Evolutionary conservation across 2,888 invertebrate genomes (phyloP), one percentile per base, ranked within the genome.

Genomic region (Metopia argyrocephala): DNA sequence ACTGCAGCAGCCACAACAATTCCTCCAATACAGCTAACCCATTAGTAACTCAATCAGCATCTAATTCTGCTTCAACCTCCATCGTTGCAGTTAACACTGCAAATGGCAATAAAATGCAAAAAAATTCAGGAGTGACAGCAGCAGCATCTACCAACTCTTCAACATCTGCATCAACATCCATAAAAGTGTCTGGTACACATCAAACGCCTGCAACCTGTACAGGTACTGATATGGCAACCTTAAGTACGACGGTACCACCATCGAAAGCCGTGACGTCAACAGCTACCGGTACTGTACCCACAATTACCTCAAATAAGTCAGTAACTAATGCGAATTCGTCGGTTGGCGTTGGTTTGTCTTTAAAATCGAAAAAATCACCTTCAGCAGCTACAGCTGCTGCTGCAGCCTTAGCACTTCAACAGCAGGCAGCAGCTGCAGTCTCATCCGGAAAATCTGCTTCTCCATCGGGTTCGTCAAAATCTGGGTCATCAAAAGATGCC

Each of bases 21-120:
- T 85, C 86, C 85, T 76, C 74, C 61, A 84, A 79, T 81, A 84
- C 81, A 59, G 66, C 81, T 62, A 83, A 79, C 56, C 69, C 65
- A 82, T 82, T 76, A 79, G 28, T 70, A 46, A 68, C 54, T 7
- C 73, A 54, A 82, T 38, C 57, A 46, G 31, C 54, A 31, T 69
- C 70, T 18, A 62, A 31, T 50, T 59, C 61, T 57, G 20, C 64
- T 66, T 46, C 65, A 61, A 48, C 5, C 25, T 66, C 71, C 15
- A 38, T 15, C 38, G 15, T 38, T 31, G 79, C 76, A 71, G 80
- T 54, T 57, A 81, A 50, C 83, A 84, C 80, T 85, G 87, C 85
- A 85, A 85, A 85, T 84, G 85, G 83, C 82, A 86, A 83, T 84
- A 88, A 88, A 86, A 89, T 87, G 88, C 86, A 86, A 73, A 89